phyloP scores from a whole-genome alignment of 2,888 invertebrate genomes.

The Drosophila imparisetae region DNA sequence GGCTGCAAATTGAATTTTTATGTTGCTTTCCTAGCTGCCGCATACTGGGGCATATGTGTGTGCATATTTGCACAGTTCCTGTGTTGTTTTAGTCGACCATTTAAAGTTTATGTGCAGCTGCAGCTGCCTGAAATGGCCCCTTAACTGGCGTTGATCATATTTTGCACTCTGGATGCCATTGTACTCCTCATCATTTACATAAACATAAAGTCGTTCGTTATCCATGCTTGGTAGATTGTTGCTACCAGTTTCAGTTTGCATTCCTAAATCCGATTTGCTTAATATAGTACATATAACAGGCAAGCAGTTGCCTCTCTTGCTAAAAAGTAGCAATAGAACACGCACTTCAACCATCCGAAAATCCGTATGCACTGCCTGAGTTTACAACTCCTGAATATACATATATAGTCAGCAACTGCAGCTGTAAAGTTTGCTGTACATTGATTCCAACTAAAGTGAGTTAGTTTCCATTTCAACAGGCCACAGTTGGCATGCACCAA shows the following conservation, averaged over 20 bases:
- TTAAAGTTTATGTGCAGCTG: conserved; percentile 63
- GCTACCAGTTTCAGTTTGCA: conserved; percentile 8
- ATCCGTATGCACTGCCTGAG: conserved; percentile 26
- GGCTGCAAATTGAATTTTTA: conserved; percentile 69
- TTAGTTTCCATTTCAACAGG: conserved; percentile 65
- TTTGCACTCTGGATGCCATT: conserved; percentile 73
- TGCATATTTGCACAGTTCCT: conserved; percentile 23
- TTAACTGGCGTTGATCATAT: conserved; percentile 66
- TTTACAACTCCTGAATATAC: conserved; percentile 54
- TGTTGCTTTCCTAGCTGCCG: conserved; percentile 43
- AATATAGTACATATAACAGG: conserved; percentile 13
- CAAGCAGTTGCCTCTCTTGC: neutral
- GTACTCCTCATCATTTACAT: conserved; percentile 68
- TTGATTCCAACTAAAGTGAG: conserved; percentile 52
- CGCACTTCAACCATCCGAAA: conserved; percentile 9
- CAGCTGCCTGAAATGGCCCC: conserved; percentile 38
- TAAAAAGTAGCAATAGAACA: conserved; percentile 3
- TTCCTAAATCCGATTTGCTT: conserved; percentile 26
- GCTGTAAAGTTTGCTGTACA: conserved; percentile 61
- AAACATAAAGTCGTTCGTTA: conserved; percentile 74
- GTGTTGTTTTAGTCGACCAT: conserved; percentile 48
- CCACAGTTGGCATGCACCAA: conserved; percentile 18
- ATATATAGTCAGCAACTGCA: conserved; percentile 42
- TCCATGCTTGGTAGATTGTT: conserved; percentile 43
- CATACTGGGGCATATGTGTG: neutral